These are phyloP conservation scores for Leucania comma DNA, from an alignment of 2,888 invertebrate genomes.

Conservation along the genomic window DNA sequence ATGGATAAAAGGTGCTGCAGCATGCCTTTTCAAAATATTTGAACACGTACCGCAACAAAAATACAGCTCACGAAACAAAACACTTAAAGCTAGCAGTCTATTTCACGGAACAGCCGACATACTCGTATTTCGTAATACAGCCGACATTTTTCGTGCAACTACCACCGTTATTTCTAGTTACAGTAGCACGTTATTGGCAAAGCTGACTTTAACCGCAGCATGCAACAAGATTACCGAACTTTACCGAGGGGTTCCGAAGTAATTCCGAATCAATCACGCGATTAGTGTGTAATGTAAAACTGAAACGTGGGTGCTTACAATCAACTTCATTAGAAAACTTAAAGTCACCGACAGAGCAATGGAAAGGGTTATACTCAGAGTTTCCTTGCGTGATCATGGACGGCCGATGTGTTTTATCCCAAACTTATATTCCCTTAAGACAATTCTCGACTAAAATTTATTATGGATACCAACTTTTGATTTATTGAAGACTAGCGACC, in stretches of 20 bases:
- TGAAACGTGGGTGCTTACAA: background rate
- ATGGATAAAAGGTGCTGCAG: background rate
- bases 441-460: too few relatives aligned
- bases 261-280: slow-evolving; percentile 36
- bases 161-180: slow-evolving; percentile 21
- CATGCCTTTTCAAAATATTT: slow-evolving; percentile 11
- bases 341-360: too few relatives aligned
- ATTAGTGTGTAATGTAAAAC: slow-evolving; percentile 19
- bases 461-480: background rate
- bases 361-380: too few relatives aligned
- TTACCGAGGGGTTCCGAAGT: slow-evolving; percentile 24
- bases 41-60: slow-evolving; percentile 8
- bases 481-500: background rate
- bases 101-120: slow-evolving; percentile 26
- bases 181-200: slow-evolving; percentile 19
- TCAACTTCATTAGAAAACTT: too few relatives aligned
- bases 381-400: too few relatives aligned
- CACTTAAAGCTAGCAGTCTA: slow-evolving; percentile 45
- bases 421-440: too few relatives aligned
- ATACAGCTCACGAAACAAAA: slow-evolving; percentile 37
- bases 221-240: slow-evolving; percentile 46
- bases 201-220: slow-evolving; percentile 42
- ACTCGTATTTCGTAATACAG: slow-evolving; percentile 4
- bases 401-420: too few relatives aligned
- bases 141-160: slow-evolving; percentile 11